phyloP scores from a whole-genome alignment of 1,140 invertebrate genomes.

The Eciton burchellii region DNA sequence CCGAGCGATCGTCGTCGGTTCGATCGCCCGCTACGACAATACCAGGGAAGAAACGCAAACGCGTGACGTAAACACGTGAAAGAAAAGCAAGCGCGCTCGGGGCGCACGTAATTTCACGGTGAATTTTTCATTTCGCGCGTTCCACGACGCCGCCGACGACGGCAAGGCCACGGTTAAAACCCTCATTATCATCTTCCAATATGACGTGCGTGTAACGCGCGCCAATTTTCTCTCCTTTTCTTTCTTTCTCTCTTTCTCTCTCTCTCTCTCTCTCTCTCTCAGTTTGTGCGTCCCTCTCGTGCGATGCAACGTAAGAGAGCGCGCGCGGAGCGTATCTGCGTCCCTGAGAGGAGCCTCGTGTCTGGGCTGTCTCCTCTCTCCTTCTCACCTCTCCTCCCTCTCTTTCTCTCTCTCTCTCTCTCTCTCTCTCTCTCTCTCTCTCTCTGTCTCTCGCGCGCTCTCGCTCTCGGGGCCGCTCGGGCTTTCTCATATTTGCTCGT shows the following conservation, averaged over 20 bases:
- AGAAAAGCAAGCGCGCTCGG: too few relatives aligned
- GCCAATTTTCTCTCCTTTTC: constrained; percentile 21
- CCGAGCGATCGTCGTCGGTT: neutral
- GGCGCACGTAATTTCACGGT: constrained; percentile 24
- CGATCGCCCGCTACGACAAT: neutral
- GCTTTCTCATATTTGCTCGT: constrained; percentile 67
- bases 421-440: neutral
- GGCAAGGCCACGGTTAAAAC: constrained; percentile 66
- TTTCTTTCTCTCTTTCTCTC: too few relatives aligned
- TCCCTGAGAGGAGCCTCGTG: constrained; percentile 60
- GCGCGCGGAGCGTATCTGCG: constrained; percentile 31
- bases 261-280: too few relatives aligned
- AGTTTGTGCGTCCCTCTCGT: too few relatives aligned
- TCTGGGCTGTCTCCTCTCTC: neutral
- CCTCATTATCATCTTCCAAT: constrained; percentile 69
- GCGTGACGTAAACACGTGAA: too few relatives aligned
- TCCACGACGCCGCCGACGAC: constrained; percentile 13
- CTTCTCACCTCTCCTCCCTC: constrained; percentile 29
- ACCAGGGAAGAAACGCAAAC: neutral
- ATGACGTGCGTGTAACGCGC: constrained; percentile 41
- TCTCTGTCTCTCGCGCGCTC: neutral
- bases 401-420: constrained; percentile 16
- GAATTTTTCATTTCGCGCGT: constrained; percentile 62
- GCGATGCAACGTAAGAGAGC: constrained; percentile 32
- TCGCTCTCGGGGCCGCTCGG: constrained; percentile 12